A percentile compares a stretch with the other conserved stretches of the same genome.
Evolutionary conservation across 2,113 vertebrate genomes (phyloP).

Genomic region (Malurus elegans): DNA sequence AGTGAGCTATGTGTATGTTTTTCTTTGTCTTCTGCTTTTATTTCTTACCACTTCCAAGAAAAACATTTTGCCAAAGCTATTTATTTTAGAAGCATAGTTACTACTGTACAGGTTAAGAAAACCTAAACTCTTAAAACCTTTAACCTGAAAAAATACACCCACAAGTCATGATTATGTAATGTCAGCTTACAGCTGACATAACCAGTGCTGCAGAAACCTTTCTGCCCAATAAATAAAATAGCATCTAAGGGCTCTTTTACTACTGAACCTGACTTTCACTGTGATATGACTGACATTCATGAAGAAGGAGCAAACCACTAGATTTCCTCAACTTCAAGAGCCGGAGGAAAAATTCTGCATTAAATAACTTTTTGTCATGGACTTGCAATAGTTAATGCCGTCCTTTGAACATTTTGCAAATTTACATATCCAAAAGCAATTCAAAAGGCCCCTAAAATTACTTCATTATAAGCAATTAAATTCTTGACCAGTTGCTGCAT

Average conservation of each 20-base stretch:
- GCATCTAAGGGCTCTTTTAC: background rate
- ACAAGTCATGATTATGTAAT: background rate
- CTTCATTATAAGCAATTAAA: background rate
- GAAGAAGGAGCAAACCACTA: background rate
- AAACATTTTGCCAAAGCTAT: background rate
- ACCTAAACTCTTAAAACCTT: background rate
- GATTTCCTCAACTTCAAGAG: background rate
- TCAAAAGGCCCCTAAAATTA: background rate
- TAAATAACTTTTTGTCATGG: background rate
- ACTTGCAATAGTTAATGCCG: background rate
- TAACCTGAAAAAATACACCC: background rate
- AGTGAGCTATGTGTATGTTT: background rate
- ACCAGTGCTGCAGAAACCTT: background rate
- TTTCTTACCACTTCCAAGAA: background rate
- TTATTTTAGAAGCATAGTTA: background rate
- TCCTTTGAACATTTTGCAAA: slow-evolving; percentile 9
- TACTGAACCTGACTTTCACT: background rate
- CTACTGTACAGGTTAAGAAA: background rate
- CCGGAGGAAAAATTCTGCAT: background rate
- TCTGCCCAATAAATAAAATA: background rate
- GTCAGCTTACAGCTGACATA: background rate
- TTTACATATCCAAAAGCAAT: background rate
- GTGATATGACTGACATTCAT: background rate
- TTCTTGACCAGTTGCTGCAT: background rate
- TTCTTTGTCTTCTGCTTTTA: background rate